Evolutionary conservation across 2,888 invertebrate species (phyloP).

Genomic region (Lasius fuliginosus): DNA sequence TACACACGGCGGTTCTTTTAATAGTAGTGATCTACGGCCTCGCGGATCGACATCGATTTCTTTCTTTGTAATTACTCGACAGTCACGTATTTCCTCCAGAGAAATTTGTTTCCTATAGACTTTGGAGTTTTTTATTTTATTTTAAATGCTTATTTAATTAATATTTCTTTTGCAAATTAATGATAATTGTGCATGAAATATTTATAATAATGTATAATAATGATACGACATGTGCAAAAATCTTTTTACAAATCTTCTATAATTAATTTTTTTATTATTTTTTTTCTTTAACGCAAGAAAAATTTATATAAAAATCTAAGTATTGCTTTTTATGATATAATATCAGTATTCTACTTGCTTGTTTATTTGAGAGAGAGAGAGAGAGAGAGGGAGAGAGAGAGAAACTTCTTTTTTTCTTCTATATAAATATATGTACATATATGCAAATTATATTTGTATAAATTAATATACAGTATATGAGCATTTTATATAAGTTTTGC

Average conservation of each 20-base stretch:
- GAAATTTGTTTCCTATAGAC: not conserved
- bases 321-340: no score
- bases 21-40: not conserved
- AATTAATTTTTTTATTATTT: not conserved
- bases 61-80: not conserved
- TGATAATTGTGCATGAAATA: not conserved
- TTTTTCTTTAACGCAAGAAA: not conserved
- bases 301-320: not conserved
- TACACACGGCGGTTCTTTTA: not conserved
- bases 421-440: not conserved
- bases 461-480: constrained; percentile 4
- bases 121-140: not conserved
- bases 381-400: no score
- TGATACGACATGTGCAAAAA: not conserved
- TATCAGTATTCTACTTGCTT: no score
- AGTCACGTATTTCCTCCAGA: not conserved
- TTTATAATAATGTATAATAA: not conserved
- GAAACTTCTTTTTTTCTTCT: no score
- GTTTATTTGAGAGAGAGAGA: no score
- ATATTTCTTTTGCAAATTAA: not conserved
- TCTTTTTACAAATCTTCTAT: not conserved
- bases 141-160: not conserved
- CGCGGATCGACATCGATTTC: not conserved
- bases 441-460: not conserved
- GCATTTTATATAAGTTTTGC: not conserved